Percentiles rank a stretch among this genome's conserved stretches.
Conservation (phyloP, 2,888 invertebrate genomes). For the Diarsia dahlii region DNA sequence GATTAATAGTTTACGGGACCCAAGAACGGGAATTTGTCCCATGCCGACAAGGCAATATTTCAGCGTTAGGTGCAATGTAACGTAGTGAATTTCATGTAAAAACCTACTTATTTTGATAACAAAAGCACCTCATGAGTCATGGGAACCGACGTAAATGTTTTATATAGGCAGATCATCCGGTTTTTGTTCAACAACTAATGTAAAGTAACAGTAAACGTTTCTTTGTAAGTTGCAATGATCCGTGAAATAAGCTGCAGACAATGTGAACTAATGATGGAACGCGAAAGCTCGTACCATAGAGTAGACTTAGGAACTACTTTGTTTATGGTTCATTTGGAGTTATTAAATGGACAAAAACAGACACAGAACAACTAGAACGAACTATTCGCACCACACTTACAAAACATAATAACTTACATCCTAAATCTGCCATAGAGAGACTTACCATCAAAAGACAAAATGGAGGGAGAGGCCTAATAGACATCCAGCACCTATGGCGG, state of each 20-base stretch:
- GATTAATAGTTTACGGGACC: not conserved
- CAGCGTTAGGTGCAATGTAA: slow-evolving; percentile 17
- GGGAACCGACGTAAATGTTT: slow-evolving; percentile 62
- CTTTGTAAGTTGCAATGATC: slow-evolving; percentile 72
- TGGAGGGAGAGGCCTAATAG: too few relatives aligned
- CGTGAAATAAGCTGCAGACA: slow-evolving; percentile 72
- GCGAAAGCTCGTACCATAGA: slow-evolving; percentile 52
- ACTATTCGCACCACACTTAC: too few relatives aligned
- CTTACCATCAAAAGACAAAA: too few relatives aligned
- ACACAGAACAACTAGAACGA: too few relatives aligned
- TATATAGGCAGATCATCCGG: slow-evolving; percentile 67
- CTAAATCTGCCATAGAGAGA: too few relatives aligned
- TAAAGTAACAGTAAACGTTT: slow-evolving; percentile 67
- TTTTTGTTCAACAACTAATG: slow-evolving; percentile 68
- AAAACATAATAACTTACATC: too few relatives aligned
- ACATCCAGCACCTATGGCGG: too few relatives aligned
- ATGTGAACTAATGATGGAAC: slow-evolving; percentile 66
- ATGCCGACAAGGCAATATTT: not conserved
- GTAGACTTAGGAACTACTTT: slow-evolving; percentile 36
- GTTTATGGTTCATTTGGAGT: too few relatives aligned
- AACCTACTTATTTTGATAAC: slow-evolving; percentile 47
- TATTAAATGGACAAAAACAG: too few relatives aligned
- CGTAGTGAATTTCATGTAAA: slow-evolving; percentile 32
- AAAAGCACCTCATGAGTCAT: slow-evolving; percentile 57
- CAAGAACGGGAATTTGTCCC: not conserved